phyloP scores from a whole-genome alignment of 2,113 vertebrate genomes.

The Noturus placidus region DNA sequence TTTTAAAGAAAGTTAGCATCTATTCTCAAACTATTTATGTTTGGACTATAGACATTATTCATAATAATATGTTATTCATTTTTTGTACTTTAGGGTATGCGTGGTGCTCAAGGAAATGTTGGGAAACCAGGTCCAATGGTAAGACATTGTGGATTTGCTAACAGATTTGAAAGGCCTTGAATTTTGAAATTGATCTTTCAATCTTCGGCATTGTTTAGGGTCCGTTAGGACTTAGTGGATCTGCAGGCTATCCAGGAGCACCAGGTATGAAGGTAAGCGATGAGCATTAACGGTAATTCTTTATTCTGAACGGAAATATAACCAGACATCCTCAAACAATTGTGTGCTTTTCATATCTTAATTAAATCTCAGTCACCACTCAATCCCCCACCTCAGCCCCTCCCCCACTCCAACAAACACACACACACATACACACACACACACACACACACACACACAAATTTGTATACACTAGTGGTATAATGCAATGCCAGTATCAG shows the following conservation, averaged over 20 bases:
- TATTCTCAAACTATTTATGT: background rate
- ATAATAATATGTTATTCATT: background rate
- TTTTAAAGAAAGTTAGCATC: background rate
- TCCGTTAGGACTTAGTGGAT: slow-evolving; percentile 86
- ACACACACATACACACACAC: too few species aligned
- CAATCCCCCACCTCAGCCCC: background rate
- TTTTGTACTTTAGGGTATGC: slow-evolving; percentile 76
- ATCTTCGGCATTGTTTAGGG: slow-evolving; percentile 72
- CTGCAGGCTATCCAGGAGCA: slow-evolving; percentile 89
- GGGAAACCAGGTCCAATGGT: slow-evolving; percentile 87
- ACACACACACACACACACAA: too few species aligned
- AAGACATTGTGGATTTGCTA: slow-evolving; percentile 30
- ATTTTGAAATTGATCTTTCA: background rate
- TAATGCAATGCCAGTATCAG: background rate
- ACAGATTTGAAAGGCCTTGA: background rate
- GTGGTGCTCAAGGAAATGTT: slow-evolving; percentile 84
- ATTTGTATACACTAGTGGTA: background rate
- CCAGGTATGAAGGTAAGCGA: slow-evolving; percentile 88
- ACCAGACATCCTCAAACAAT: background rate
- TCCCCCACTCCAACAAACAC: too few species aligned
- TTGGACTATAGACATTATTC: background rate
- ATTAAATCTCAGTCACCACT: background rate
- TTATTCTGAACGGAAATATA: background rate
- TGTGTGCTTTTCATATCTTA: background rate
- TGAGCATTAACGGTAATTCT: background rate